Evolutionary conservation across 2,113 vertebrate species (phyloP).

Genomic region (Murina feae): DNA sequence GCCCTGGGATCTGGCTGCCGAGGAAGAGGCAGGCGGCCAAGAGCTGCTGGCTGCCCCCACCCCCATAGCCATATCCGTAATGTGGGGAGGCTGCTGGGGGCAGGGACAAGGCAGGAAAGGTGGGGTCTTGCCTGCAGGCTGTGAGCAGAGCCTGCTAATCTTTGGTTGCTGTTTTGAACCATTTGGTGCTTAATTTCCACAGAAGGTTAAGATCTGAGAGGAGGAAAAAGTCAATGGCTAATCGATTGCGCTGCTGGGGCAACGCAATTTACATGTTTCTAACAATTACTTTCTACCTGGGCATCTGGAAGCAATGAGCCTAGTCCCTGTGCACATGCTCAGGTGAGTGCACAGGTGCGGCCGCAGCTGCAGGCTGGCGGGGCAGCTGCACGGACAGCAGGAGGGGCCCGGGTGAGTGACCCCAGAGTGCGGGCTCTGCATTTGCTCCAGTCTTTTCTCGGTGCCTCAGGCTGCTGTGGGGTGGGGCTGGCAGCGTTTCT

Average conservation of each 20-base stretch:
- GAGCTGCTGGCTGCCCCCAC: background rate
- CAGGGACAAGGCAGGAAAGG: background rate
- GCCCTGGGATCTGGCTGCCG: accelerated
- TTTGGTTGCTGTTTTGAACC: slow-evolving; percentile 52
- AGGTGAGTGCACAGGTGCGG: slow-evolving; percentile 54
- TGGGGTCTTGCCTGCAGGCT: background rate
- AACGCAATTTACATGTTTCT: slow-evolving; percentile 84
- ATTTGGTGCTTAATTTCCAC: slow-evolving; percentile 77
- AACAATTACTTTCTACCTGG: slow-evolving; percentile 79
- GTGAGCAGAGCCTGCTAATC: background rate
- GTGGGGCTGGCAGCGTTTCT: background rate
- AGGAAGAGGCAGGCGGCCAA: background rate
- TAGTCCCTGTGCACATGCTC: slow-evolving; percentile 52
- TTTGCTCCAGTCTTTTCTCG: accelerated
- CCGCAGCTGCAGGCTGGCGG: background rate
- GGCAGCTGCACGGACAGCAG: accelerated
- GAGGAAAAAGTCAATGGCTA: slow-evolving; percentile 79
- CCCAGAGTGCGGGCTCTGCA: accelerated
- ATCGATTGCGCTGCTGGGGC: slow-evolving; percentile 79
- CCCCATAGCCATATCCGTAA: background rate
- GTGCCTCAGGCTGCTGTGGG: accelerated
- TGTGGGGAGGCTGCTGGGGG: background rate
- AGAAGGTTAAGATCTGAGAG: slow-evolving; percentile 76
- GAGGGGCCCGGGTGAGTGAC: accelerated
- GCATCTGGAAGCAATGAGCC: slow-evolving; percentile 67